Conservation (phyloP, 2,888 invertebrate genomes). For the Dermolepida albohirtum region DNA sequence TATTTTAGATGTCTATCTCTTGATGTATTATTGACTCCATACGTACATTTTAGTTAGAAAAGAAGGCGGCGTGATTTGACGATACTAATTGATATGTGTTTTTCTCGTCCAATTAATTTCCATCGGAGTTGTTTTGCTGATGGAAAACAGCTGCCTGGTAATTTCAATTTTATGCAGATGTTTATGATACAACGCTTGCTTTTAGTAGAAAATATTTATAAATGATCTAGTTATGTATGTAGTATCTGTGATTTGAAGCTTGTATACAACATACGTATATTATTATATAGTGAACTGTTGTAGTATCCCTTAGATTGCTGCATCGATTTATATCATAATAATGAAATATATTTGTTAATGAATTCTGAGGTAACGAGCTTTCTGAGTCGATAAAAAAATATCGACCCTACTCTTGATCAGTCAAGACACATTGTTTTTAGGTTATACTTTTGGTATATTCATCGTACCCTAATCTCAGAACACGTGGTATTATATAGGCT, state of each 20-base stretch:
- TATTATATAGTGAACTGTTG: no score
- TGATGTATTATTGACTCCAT: not conserved
- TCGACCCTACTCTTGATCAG: no score
- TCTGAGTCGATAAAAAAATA: no score
- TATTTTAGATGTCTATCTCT: not conserved
- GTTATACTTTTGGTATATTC: no score
- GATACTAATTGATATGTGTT: constrained; percentile 28
- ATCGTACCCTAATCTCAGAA: no score
- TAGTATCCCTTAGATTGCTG: no score
- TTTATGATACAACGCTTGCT: not conserved
- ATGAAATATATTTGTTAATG: no score
- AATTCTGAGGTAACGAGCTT: no score
- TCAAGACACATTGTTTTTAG: no score
- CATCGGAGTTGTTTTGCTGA: constrained; percentile 13
- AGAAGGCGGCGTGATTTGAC: constrained; percentile 21
- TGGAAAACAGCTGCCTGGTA: constrained; percentile 28
- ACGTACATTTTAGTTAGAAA: not conserved
- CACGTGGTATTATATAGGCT: no score
- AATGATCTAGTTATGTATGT: no score
- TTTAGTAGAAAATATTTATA: constrained; percentile 3
- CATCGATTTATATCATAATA: no score
- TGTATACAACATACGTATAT: constrained; percentile 6
- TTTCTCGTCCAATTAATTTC: constrained; percentile 29
- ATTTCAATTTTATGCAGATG: constrained; percentile 30
- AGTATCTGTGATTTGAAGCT: constrained; percentile 1